A percentile compares a stretch with the other conserved stretches of the same genome.
Evolutionary conservation across 2,797 vertebrate species (phyloP).

Genomic region (Borostomias antarcticus): DNA sequence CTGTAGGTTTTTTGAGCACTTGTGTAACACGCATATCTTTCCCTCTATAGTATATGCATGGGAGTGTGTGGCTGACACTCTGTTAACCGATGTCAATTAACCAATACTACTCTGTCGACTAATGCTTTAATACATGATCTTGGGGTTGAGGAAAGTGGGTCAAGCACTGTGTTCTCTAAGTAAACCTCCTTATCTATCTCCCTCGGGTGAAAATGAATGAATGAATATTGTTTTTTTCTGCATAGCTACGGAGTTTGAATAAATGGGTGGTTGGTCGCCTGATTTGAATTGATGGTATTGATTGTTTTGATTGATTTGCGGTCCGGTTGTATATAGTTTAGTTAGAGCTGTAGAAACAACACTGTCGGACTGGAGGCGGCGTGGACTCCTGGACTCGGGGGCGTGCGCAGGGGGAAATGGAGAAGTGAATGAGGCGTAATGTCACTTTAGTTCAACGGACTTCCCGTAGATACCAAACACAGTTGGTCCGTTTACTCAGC

Average conservation of each 20-base stretch:
- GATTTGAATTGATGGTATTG: background rate
- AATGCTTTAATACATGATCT: background rate
- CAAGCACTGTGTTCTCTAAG: conserved; percentile 18
- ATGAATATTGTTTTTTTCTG: background rate
- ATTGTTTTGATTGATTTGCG: background rate
- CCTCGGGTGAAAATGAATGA: background rate
- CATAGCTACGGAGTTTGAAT: background rate
- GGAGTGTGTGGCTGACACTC: conserved; percentile 11
- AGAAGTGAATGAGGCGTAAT: no score
- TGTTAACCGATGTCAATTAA: background rate
- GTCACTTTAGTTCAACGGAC: background rate
- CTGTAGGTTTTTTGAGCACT: background rate
- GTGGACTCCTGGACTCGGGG: no score
- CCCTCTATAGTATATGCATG: conserved; percentile 2
- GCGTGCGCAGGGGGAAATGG: no score
- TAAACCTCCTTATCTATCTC: background rate
- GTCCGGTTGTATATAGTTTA: background rate
- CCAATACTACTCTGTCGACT: background rate
- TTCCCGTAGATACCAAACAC: background rate
- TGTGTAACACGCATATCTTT: background rate
- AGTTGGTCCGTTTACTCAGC: no score
- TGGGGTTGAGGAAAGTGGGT: no score
- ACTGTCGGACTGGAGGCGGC: no score
- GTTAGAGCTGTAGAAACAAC: no score
- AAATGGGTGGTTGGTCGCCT: no score